These are phyloP conservation scores for Melieria crassipennis DNA, from an alignment of 2,888 invertebrate genomes.

Conservation along the genomic window DNA sequence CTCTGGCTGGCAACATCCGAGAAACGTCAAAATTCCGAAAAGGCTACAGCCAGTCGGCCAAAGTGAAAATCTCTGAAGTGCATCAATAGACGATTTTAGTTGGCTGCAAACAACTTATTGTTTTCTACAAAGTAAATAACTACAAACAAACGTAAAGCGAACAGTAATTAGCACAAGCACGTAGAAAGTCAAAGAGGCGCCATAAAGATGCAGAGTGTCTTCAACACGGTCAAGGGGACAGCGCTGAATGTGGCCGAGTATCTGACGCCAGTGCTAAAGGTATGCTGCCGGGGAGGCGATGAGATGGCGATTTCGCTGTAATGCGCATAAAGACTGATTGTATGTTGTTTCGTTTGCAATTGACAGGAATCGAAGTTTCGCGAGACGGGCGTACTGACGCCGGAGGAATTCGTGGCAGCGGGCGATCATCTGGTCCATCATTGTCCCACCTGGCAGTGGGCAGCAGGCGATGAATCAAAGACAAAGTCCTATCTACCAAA, in stretches of 20 bases:
- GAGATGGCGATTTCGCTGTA: neutral
- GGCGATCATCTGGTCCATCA: constrained; percentile 99
- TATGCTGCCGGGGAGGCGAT: constrained; percentile 59
- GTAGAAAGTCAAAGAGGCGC: neutral
- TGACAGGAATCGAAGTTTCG: constrained; percentile 93
- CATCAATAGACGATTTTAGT: neutral
- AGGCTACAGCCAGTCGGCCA: constrained; percentile 21
- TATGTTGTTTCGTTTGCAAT: neutral
- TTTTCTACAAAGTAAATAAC: neutral
- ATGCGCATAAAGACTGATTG: no score
- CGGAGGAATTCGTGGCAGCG: constrained; percentile 98
- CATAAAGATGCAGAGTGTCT: constrained; percentile 87
- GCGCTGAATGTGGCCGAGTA: constrained; percentile 96
- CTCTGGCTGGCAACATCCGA: constrained; percentile 12
- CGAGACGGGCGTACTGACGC: constrained; percentile 98
- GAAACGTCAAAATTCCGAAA: constrained; percentile 1
- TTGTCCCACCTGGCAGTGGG: constrained; percentile 99
- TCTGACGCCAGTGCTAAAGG: constrained; percentile 95
- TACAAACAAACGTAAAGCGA: neutral
- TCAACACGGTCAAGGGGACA: constrained; percentile 94
- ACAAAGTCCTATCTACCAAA: constrained; percentile 87
- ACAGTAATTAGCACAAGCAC: neutral
- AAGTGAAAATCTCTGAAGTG: constrained; percentile 3
- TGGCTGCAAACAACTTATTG: neutral
- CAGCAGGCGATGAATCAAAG: constrained; percentile 88